phyloP scores from a whole-genome alignment of 2,113 vertebrate genomes.

The Scomber colias region DNA sequence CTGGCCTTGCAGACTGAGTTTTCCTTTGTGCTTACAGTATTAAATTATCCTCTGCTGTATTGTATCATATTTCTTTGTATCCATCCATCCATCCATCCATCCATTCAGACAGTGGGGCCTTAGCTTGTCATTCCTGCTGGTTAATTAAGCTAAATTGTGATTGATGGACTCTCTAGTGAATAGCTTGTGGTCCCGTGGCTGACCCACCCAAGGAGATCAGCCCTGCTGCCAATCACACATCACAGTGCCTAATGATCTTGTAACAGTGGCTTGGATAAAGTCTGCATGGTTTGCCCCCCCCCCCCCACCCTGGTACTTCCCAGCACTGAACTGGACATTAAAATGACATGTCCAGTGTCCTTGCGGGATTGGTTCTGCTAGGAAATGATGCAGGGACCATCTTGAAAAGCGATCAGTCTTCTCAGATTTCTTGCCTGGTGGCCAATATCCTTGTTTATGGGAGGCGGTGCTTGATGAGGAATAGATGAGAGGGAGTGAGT shows the following conservation, averaged over 20 bases:
- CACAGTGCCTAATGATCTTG: slow-evolving; percentile 11
- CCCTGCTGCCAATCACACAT: slow-evolving; percentile 66
- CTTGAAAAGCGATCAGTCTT: slow-evolving; percentile 56
- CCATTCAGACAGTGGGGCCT: slow-evolving; percentile 32
- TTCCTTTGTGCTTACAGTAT: slow-evolving; percentile 44
- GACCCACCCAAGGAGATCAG: slow-evolving; percentile 58
- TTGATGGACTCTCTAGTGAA: slow-evolving; percentile 73
- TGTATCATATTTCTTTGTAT: slow-evolving; percentile 48
- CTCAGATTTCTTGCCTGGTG: slow-evolving; percentile 65
- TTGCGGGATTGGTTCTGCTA: slow-evolving; percentile 34
- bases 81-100: slow-evolving; percentile 42
- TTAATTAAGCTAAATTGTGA: slow-evolving; percentile 78
- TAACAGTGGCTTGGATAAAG: neutral
- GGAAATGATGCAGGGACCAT: slow-evolving; percentile 51
- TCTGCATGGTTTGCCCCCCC: neutral
- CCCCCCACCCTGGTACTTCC: neutral
- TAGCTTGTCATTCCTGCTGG: slow-evolving; percentile 59
- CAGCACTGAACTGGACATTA: neutral
- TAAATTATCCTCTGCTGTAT: slow-evolving; percentile 49
- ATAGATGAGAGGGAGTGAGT: slow-evolving; percentile 62
- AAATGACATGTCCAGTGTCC: slow-evolving; percentile 31
- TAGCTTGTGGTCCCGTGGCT: slow-evolving; percentile 35
- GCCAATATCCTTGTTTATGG: slow-evolving; percentile 57
- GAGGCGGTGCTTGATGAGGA: slow-evolving; percentile 61
- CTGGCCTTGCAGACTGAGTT: slow-evolving; percentile 28